Base-by-base conservation (phyloP, 2,113 vertebrate species). In the Damaliscus lunatus region DNA sequence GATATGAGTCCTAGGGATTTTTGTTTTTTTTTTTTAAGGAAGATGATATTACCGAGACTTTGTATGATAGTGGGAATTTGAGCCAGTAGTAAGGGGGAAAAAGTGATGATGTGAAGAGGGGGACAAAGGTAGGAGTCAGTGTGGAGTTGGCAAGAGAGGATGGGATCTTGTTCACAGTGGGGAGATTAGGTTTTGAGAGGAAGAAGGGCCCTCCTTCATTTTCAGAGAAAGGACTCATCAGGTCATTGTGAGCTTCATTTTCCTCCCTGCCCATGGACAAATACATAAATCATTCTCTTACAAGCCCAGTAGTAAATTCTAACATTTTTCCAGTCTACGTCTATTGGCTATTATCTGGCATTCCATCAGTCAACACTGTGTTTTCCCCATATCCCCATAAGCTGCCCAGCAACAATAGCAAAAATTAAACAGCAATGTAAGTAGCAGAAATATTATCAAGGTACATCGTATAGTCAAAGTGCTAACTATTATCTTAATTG, bases 21-120 rank as follows among this genome's bases (percentile, higher is more conserved):
- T 83, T 93, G 17, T 71, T 83, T 88, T 46, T 8, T 50, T 50
- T 2, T 87, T 78, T 95, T 50, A 78, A 95, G 27, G 43, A 40
- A 23, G 12, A 60, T 64, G 33, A 25, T 27, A 19, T 21, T 33
- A 52, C 2, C 8, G 3, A 88, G n/a, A 78, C 71, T 82, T 82
- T 90, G 8, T 85, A 60, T 46, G 5, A 71, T n/a, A 74, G 10
- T 23, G 7, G 67, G 13, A 19, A 62, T 33, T 1, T 82, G 17
- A 71, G 62, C 13, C 7, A 62, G 36, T 27, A 52, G 12, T 53
- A 3, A 21, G 33, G 4, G 1, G 1, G 15, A 1, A 12, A 3
- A 14, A 25, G 19, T 9, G 25, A 48, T 15, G 29, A 43, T 52
- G 36, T 4, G 80, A n/a, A 88, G 78, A 40, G 95, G 6, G 50